phyloP scores from a whole-genome alignment of 2,797 vertebrate genomes.

The Tamandua tetradactyla region DNA sequence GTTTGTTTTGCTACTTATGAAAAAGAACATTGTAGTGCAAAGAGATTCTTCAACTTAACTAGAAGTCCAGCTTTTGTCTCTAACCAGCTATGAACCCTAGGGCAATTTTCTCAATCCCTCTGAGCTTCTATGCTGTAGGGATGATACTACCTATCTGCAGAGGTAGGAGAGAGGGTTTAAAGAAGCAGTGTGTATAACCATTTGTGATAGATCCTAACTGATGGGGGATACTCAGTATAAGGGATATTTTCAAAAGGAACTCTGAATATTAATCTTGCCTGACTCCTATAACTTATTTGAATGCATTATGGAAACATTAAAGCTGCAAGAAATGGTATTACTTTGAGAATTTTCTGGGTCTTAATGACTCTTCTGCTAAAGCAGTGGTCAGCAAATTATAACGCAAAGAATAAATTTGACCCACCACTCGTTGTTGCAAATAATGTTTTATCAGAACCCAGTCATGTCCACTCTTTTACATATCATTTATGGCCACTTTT shows the following conservation, averaged over 20 bases:
- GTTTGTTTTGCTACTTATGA: neutral
- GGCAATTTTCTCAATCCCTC: neutral
- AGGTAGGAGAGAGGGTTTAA: neutral
- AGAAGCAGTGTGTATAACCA: neutral
- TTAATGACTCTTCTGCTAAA: neutral
- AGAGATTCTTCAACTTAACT: neutral
- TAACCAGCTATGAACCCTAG: neutral
- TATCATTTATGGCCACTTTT: neutral
- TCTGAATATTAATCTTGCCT: neutral
- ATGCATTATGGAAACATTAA: neutral
- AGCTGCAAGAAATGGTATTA: neutral
- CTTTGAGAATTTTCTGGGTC: neutral
- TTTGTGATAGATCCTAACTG: neutral
- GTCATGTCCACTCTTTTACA: neutral
- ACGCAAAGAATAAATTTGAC: neutral
- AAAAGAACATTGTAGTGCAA: neutral
- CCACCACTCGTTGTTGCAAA: neutral
- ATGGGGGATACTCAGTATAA: neutral
- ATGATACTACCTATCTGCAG: neutral
- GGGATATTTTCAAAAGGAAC: neutral
- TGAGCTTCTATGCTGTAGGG: neutral
- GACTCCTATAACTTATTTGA: neutral
- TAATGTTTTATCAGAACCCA: neutral
- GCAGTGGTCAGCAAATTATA: neutral
- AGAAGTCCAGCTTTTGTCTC: neutral